A percentile compares a stretch with the other conserved stretches of the same genome.
Conservation (phyloP, 2,797 vertebrate species). For the Hyperoplus lanceolatus region DNA sequence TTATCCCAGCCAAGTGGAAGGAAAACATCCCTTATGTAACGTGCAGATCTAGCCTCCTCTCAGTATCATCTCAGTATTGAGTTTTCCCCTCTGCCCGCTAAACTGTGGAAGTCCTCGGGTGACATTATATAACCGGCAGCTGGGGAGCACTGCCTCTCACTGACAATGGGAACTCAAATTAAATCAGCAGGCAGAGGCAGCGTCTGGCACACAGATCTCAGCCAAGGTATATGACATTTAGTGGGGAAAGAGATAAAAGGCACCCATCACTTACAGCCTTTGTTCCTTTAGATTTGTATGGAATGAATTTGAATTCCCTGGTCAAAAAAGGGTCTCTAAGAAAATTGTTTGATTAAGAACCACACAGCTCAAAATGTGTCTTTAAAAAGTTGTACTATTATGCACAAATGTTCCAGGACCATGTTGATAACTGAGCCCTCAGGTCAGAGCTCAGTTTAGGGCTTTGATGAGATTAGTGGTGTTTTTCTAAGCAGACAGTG, state of each 20-base stretch:
- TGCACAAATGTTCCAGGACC: conserved; percentile 4
- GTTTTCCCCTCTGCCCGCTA: conserved; percentile 59
- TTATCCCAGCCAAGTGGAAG: conserved; percentile 70
- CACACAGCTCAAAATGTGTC: neutral
- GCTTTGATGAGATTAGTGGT: conserved; percentile 23
- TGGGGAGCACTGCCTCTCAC: conserved; percentile 62
- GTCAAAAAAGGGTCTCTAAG: neutral
- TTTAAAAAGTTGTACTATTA: neutral
- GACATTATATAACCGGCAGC: conserved; percentile 78
- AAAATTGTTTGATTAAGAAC: too few species aligned
- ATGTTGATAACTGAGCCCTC: neutral
- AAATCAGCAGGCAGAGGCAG: conserved; percentile 50
- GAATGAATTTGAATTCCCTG: neutral
- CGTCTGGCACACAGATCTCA: conserved; percentile 35
- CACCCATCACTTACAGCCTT: neutral
- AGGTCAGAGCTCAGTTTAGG: conserved; percentile 33
- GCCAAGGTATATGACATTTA: conserved; percentile 14
- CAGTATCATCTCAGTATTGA: conserved; percentile 56
- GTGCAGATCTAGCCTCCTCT: conserved; percentile 49
- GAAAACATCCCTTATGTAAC: conserved; percentile 74
- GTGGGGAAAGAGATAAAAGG: conserved; percentile 6
- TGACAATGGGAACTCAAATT: conserved; percentile 70
- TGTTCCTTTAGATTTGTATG: too few species aligned
- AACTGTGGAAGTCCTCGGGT: conserved; percentile 65
- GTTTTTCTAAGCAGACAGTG: conserved; percentile 8